A percentile compares a stretch with the other conserved stretches of the same genome.
phyloP scores from a whole-genome alignment of 1,140 invertebrate genomes.

The Daktulosphaira vitifoliae region DNA sequence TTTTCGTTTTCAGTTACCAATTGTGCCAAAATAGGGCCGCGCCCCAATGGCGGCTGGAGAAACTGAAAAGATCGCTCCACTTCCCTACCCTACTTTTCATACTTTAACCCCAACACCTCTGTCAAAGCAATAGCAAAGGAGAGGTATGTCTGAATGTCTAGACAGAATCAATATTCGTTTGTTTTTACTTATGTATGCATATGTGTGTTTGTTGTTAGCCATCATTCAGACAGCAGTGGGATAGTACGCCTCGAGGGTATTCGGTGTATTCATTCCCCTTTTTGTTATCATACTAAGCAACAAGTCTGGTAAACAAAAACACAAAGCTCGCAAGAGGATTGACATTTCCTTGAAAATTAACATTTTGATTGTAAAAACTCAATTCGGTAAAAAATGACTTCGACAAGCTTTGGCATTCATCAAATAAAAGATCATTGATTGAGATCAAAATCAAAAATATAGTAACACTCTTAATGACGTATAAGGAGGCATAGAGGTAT shows the following conservation, averaged over 20 bases:
- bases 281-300: not conserved
- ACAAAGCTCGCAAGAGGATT: not conserved
- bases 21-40: slow-evolving; percentile 3
- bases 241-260: not conserved
- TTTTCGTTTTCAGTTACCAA: not conserved
- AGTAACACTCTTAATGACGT: no score
- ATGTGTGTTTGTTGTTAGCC: not conserved
- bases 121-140: not conserved
- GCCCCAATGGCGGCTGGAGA: not conserved
- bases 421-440: no score
- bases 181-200: no score
- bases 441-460: no score
- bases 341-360: no score
- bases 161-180: slow-evolving; percentile 29
- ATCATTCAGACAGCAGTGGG: not conserved
- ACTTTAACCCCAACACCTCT: not conserved
- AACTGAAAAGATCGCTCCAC: slow-evolving; percentile 13
- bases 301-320: not conserved
- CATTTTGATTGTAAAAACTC: no score
- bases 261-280: not conserved
- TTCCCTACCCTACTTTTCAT: no score
- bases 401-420: no score
- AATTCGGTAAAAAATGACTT: no score
- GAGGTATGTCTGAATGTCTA: slow-evolving; percentile 16
- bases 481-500: no score